phyloP scores from a whole-genome alignment of 30 jellyfish, hydroid and myxozoan species.

The Morbakka virulenta region DNA sequence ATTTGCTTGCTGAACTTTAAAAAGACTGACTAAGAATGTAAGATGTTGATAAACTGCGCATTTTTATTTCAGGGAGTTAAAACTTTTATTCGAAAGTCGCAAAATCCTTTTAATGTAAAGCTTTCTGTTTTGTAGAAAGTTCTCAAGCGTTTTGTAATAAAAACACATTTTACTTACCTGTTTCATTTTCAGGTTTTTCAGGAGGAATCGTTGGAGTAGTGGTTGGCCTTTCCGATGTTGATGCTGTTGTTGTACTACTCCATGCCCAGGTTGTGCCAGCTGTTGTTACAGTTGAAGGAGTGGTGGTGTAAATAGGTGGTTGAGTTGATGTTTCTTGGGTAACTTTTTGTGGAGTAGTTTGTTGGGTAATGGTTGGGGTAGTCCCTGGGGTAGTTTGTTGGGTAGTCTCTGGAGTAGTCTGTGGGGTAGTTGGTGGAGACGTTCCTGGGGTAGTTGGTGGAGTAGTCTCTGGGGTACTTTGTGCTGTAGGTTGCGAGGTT shows the following conservation, averaged over 20 bases:
- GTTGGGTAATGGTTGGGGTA: conserved; percentile 1
- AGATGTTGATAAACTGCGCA: no score
- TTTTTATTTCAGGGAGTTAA: no score
- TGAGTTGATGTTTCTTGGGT: conserved; percentile 22
- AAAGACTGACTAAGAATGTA: no score
- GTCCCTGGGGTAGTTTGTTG: not conserved
- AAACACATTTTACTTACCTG: no score
- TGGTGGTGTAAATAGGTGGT: conserved; percentile 8
- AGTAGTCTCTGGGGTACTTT: conserved; percentile 53
- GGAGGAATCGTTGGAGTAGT: not conserved
- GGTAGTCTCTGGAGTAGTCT: conserved; percentile 2
- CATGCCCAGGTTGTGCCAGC: conserved; percentile 31
- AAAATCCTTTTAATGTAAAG: no score
- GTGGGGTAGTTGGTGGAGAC: conserved; percentile 9
- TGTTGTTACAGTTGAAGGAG: conserved; percentile 17
- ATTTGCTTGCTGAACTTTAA: no score
- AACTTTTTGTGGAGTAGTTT: conserved; percentile 20
- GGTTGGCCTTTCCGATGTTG: conserved; percentile 22
- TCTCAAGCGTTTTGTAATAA: no score
- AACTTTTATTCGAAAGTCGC: no score
- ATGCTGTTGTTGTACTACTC: conserved; percentile 5
- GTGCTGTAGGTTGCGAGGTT: conserved; percentile 55
- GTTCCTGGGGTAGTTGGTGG: conserved; percentile 28
- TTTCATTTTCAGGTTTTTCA: not conserved
- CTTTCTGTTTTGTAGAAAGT: no score